Conservation (phyloP, 2,113 vertebrate species). For the Phasianus colchicus region DNA sequence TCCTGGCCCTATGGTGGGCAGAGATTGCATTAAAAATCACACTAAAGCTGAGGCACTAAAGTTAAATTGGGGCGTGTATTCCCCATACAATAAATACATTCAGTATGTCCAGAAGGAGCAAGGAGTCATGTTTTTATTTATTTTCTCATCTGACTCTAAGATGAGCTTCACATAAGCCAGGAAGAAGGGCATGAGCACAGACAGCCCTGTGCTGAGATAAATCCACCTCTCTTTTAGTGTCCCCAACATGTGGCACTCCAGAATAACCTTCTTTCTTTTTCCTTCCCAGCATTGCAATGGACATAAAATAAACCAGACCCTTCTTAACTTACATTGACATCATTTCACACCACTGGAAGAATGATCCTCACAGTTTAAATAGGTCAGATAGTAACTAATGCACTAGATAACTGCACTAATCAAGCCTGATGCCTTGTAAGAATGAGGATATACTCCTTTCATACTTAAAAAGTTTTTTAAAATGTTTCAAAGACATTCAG, state of each 20-base stretch:
- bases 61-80: not conserved
- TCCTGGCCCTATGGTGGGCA: not conserved
- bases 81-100: not conserved
- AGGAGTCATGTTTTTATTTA: not conserved
- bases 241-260: not conserved
- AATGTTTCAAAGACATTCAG: not conserved
- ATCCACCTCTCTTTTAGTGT: not conserved
- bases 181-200: not conserved
- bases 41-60: not conserved
- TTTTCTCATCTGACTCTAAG: not conserved
- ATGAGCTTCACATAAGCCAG: not conserved
- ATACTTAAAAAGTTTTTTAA: not conserved
- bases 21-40: not conserved
- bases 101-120: not conserved
- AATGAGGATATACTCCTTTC: not conserved
- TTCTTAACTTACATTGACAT: not conserved
- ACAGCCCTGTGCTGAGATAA: not conserved
- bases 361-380: not conserved
- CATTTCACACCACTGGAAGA: not conserved
- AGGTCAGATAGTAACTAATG: constrained; percentile 38
- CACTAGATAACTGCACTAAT: constrained; percentile 15
- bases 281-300: not conserved
- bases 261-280: not conserved
- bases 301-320: not conserved
- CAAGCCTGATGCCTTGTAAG: not conserved